A percentile compares a stretch with the other conserved stretches of the same genome.
phyloP scores from a whole-genome alignment of 2,113 vertebrate species.

The Gymnogyps californianus region DNA sequence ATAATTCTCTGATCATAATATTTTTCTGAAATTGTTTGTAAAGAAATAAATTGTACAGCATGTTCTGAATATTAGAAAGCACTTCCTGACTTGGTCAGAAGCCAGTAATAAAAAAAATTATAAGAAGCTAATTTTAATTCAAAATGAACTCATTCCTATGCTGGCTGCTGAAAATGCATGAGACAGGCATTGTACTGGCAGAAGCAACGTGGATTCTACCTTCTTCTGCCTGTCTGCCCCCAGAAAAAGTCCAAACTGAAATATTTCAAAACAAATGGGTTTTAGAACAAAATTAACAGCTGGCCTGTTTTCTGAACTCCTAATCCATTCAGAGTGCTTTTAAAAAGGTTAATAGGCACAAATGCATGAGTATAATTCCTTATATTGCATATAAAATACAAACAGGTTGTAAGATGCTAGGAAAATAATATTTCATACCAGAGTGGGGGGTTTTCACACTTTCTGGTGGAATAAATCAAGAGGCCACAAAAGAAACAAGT shows the following conservation, averaged over 20 bases:
- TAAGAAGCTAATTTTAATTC: conserved; percentile 46
- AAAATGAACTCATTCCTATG: background rate
- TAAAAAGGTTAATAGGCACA: background rate
- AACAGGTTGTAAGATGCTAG: background rate
- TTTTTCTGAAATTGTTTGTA: background rate
- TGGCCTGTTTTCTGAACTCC: background rate
- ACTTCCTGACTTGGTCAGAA: background rate
- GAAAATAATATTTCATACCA: background rate
- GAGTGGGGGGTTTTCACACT: background rate
- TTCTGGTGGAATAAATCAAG: background rate
- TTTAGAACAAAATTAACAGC: conserved; percentile 8
- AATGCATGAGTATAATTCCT: background rate
- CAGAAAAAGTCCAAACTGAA: background rate
- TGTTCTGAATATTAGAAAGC: background rate
- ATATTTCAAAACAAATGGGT: background rate
- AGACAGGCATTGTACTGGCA: background rate
- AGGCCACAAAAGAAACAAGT: background rate
- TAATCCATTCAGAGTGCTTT: background rate
- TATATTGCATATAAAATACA: background rate
- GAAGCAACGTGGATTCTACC: background rate
- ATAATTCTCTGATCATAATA: background rate
- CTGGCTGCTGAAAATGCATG: conserved; percentile 42
- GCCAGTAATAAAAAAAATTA: background rate
- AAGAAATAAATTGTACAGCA: background rate
- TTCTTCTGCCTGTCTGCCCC: background rate